A percentile compares a stretch with the other conserved stretches of the same genome.
Conservation (phyloP, 2,797 vertebrate species). For the Parauchenoglanis punctatus region DNA sequence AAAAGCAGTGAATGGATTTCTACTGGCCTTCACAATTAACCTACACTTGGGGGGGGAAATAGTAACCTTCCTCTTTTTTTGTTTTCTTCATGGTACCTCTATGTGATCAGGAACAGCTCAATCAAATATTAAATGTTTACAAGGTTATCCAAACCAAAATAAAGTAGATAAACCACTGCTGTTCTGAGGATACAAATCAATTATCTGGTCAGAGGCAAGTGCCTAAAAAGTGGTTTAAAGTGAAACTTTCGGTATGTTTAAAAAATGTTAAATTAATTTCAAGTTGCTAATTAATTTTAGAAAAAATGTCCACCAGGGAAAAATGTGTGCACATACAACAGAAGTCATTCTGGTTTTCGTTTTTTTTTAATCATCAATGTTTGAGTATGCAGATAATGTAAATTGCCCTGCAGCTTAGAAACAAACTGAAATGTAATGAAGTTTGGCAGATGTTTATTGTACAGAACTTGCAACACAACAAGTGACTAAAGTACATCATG, state of each 20-base stretch:
- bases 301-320: not conserved
- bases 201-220: not conserved
- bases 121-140: not conserved
- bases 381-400: not conserved
- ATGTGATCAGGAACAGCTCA: not conserved
- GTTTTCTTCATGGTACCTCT: not conserved
- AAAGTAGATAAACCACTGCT: not conserved
- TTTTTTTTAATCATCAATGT: not conserved
- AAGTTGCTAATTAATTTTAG: not conserved
- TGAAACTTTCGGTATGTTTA: not conserved
- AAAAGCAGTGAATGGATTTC: constrained; percentile 7
- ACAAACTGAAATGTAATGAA: not conserved
- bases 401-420: not conserved
- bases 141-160: not conserved
- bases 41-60: not conserved
- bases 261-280: not conserved
- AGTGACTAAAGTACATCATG: constrained; percentile 15
- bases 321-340: too few relatives aligned
- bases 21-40: not conserved
- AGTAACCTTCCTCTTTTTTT: not conserved
- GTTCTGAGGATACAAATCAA: not conserved
- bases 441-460: constrained; percentile 42
- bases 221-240: not conserved
- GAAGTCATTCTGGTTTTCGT: not conserved
- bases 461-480: constrained; percentile 17